Evolutionary conservation across 2,797 vertebrate genomes (phyloP), one percentile per base, ranked within the genome.

Genomic region (Furcifer pardalis): DNA sequence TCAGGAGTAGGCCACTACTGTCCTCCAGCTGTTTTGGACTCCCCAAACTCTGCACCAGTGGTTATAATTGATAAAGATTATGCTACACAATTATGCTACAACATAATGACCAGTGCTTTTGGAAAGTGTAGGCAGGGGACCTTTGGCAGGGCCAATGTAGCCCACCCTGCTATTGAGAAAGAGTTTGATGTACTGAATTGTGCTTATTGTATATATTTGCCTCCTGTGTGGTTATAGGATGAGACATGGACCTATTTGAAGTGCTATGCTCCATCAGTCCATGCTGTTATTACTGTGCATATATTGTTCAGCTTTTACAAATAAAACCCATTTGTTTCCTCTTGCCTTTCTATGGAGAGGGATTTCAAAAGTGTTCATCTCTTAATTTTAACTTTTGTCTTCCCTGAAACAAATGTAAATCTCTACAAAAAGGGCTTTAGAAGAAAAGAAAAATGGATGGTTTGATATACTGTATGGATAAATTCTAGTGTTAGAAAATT

Each of bases 321-420:
- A 46, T 79, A 17, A 44, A 76, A 25, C 40, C 8, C 27, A 40
- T 42, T 85, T 87, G 86, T 91, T 92, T 88, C 88, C 84, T 85
- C 82, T 89, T 90, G 59, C 30, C 92, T 84, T 91, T 90, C 85
- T 79, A 84, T 1, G 83, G 30, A 46, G 77, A 87, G 63, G 82
- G 80, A 86, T 40, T 30, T 62, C 42, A 89, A 91, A 86, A 74
- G 81, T 86, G 74, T 68, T 52, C 52, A 42, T 90, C 65, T 72
- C n/a, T 23, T 0, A 46, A 82, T 44, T 88, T 86, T 86, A 91
- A 86, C 86, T 82, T 62, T 21, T 83, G 86, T 87, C 83, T 88
- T 81, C 74, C 82, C 59, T 27, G 80, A 92, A 87, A 84, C 83
- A 84, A 91, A 89, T 73, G 86, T 60, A 89, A 81, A 75, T 89